Evolutionary conservation across 30 jellyfish, hydroid and myxozoan species (phyloP).

Genomic region (Morbakka virulenta): DNA sequence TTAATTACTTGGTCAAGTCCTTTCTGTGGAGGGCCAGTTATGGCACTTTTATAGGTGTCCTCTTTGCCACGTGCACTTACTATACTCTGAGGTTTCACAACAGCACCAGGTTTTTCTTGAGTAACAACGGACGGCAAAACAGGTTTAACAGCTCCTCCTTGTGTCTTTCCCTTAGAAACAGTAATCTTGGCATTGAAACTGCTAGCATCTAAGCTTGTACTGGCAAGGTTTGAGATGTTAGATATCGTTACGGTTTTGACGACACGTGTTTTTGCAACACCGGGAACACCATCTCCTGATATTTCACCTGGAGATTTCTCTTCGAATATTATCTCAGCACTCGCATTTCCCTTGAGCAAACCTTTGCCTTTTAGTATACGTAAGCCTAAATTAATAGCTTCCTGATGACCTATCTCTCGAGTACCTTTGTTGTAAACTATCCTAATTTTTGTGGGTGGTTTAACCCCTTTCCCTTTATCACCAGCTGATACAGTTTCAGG

Average conservation of each 20-base stretch:
- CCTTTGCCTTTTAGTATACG: background rate
- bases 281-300: background rate
- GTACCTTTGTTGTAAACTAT: background rate
- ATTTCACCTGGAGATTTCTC: background rate
- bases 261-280: background rate
- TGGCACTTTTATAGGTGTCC: too few relatives aligned
- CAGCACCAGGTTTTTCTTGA: background rate
- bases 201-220: background rate
- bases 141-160: background rate
- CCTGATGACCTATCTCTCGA: background rate
- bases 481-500: background rate
- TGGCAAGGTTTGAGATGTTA: background rate
- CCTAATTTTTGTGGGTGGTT: background rate
- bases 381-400: background rate
- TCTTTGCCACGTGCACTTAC: too few relatives aligned
- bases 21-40: too few relatives aligned
- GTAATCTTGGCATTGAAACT: background rate
- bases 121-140: background rate
- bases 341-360: background rate
- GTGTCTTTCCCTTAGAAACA: background rate
- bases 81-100: too few relatives aligned
- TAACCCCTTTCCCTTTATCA: background rate
- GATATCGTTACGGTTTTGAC: background rate
- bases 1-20: too few relatives aligned
- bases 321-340: background rate